A percentile compares a stretch with the other conserved stretches of the same genome.
phyloP scores from a whole-genome alignment of 2,797 vertebrate genomes.

The Poeciliopsis presidionis region DNA sequence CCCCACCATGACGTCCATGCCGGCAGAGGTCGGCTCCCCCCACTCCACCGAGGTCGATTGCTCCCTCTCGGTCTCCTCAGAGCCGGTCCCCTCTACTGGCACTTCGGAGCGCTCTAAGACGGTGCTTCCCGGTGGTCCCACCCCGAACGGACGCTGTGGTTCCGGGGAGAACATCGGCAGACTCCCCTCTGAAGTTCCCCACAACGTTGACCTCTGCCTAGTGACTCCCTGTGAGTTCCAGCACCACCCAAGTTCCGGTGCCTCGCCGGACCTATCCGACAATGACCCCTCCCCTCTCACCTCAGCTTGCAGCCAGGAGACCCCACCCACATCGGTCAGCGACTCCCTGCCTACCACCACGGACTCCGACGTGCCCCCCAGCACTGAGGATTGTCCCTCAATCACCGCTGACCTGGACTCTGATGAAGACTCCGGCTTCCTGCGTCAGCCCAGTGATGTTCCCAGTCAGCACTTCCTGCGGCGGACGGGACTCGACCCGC shows the following conservation, averaged over 20 bases:
- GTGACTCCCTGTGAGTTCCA: slow-evolving; percentile 95
- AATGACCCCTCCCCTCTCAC: slow-evolving; percentile 48
- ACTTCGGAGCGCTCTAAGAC: slow-evolving; percentile 65
- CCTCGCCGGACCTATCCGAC: slow-evolving; percentile 67
- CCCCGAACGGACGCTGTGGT: slow-evolving; percentile 64
- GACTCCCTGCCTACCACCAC: slow-evolving; percentile 85
- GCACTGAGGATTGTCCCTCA: slow-evolving; percentile 82
- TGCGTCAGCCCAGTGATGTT: slow-evolving; percentile 57
- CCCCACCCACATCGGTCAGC: slow-evolving; percentile 84
- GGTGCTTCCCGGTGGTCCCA: slow-evolving; percentile 72
- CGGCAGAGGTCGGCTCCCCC: slow-evolving; percentile 87
- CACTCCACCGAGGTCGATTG: slow-evolving; percentile 91
- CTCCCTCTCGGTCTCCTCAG: slow-evolving; percentile 88
- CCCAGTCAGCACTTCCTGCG: slow-evolving; percentile 32
- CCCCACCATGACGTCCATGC: slow-evolving; percentile 86
- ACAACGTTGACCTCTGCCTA: slow-evolving; percentile 93
- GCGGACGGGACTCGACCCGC: slow-evolving; percentile 71
- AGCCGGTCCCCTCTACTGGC: slow-evolving; percentile 76
- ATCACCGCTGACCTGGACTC: slow-evolving; percentile 85
- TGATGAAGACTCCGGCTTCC: slow-evolving; percentile 80
- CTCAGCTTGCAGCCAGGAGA: slow-evolving; percentile 76
- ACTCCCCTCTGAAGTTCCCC: slow-evolving; percentile 70
- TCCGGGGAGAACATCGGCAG: slow-evolving; percentile 61
- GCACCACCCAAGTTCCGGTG: slow-evolving; percentile 76
- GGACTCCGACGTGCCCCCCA: slow-evolving; percentile 82